Base-by-base conservation (phyloP, 2,888 invertebrate species). In the Aelia acuminata region DNA sequence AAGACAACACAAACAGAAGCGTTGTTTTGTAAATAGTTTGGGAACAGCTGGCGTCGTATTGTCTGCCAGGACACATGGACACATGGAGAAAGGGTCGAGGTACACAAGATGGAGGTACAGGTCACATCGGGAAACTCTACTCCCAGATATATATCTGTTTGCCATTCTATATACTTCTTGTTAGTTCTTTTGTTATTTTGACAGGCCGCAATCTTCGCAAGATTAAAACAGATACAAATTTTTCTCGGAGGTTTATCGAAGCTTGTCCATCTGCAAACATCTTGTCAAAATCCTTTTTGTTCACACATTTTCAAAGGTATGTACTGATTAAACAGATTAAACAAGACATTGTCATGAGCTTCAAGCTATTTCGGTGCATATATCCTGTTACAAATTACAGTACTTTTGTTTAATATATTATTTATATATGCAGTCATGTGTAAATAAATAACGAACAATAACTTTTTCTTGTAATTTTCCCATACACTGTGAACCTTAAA, bases 1-100 rank as follows among this genome's bases (percentile, higher is more conserved):
- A 80, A 80, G 43, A 80, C 20, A 47, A 80, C 80, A 39, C 80
- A 70, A 80, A 80, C 43, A 80, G 22, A 80, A n/a, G n/a, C n/a
- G 80, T 11, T 43, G 80, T 80, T 47, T n/a, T 43, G n/a, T 70
- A 70, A 70, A 70, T 70, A 70, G 63, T 35, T 35, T 18, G 15
- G 18, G 18, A 35, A 43, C 80, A 80, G 80, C 22, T 80, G 80
- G 80, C 80, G n/a, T 8, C 80, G 43, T 13, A 43, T 80, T 80
- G 80, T 80, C 80, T 80, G 13, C 10, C n/a, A n/a, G n/a, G n/a
- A n/a, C n/a, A n/a, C n/a, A n/a, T 8, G 80, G 39, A 80, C 80
- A 80, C 43, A 80, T 47, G 43, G 39, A 75, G 39, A 43, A 80
- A 47, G 80, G 80, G 39, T 80, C 13, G 22, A 10, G 0, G 18